Evolutionary conservation across 2,113 vertebrate species (phyloP).

Genomic region (Seriola rivoliana): DNA sequence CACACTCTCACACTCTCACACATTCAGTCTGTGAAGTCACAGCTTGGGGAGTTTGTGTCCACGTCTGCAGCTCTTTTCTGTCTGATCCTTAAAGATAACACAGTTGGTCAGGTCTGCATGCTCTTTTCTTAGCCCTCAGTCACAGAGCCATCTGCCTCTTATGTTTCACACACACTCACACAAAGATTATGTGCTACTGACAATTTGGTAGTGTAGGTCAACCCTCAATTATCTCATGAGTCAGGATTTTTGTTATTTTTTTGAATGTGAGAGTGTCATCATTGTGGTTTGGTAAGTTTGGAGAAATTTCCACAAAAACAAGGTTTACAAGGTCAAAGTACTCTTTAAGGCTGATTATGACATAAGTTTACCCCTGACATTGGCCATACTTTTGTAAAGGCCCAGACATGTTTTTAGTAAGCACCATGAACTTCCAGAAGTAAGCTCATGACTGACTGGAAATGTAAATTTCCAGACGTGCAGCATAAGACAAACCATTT

Average conservation of each 20-base stretch:
- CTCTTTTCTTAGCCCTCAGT: conserved; percentile 28
- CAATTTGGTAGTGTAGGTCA: conserved; percentile 10
- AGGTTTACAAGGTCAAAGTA: neutral
- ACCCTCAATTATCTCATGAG: conserved; percentile 40
- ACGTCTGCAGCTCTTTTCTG: conserved; percentile 44
- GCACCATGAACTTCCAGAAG: neutral
- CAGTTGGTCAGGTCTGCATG: conserved; percentile 18
- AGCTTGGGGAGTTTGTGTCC: conserved; percentile 36
- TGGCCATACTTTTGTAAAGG: neutral
- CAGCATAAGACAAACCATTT: neutral
- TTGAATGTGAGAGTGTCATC: conserved; percentile 12
- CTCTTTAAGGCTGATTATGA: neutral
- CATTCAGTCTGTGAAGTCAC: neutral
- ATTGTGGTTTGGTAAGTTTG: conserved; percentile 25
- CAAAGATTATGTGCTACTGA: conserved; percentile 20
- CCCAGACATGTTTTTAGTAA: neutral
- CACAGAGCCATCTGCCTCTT: conserved; percentile 36
- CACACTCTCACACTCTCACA: neutral
- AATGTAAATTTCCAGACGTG: conserved; percentile 14
- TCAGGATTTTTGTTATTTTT: conserved; percentile 38
- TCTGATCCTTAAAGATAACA: conserved; percentile 51
- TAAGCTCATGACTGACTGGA: neutral
- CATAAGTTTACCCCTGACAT: neutral
- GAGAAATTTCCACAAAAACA: conserved; percentile 4
- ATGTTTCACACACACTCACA: conserved; percentile 17